Conservation (phyloP, 2,113 vertebrate genomes). For the Mohoua ochrocephala region DNA sequence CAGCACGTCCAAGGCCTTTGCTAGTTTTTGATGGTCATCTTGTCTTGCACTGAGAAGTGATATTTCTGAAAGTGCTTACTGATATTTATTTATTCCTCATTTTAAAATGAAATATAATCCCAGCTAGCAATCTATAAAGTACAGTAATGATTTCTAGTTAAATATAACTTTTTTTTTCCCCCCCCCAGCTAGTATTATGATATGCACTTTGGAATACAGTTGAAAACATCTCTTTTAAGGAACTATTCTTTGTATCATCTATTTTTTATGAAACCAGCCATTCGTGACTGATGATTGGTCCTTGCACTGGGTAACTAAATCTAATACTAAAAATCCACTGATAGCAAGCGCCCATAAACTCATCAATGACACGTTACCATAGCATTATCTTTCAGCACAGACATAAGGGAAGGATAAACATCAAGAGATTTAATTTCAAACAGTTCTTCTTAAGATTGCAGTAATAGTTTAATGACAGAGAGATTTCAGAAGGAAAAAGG, state of each 20-base stretch:
- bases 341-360: not conserved
- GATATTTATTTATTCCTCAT: not conserved
- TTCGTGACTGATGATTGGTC: not conserved
- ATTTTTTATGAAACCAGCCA: not conserved
- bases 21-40: not conserved
- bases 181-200: not conserved
- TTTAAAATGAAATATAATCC: not conserved
- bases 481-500: not conserved
- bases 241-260: not conserved
- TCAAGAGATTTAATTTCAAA: not conserved
- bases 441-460: not conserved
- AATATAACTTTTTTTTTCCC: not conserved
- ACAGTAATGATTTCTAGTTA: not conserved
- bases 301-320: not conserved
- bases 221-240: not conserved
- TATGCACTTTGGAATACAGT: not conserved
- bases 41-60: not conserved
- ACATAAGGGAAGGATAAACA: not conserved
- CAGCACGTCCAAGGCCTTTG: fast-evolving
- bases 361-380: not conserved
- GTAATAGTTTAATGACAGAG: not conserved
- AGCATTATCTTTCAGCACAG: not conserved
- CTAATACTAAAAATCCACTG: not conserved
- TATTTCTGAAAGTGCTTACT: not conserved
- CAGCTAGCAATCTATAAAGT: not conserved